Evolutionary conservation across 2,888 invertebrate genomes (phyloP).

Genomic region (Drosophila koepferae): DNA sequence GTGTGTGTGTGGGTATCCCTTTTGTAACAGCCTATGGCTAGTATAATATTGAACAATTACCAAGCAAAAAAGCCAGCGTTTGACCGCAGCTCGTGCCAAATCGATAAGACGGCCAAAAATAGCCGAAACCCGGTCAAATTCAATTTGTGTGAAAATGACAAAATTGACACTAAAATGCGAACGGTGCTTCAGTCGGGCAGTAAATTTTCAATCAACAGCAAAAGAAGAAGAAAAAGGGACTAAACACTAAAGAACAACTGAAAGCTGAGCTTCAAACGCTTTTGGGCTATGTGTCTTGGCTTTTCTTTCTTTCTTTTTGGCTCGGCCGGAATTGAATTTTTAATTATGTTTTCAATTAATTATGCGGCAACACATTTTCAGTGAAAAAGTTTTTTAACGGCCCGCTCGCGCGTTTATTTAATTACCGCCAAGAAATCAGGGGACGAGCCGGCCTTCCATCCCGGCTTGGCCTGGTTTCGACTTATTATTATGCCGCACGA

Average conservation of each 20-base stretch:
- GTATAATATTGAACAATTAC: constrained; percentile 60
- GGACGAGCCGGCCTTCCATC: not conserved
- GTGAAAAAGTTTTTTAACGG: constrained; percentile 41
- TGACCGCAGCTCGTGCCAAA: constrained; percentile 39
- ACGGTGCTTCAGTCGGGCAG: constrained; percentile 29
- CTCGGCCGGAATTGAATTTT: constrained; percentile 57
- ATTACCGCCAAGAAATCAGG: constrained; percentile 45
- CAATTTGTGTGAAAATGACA: constrained; percentile 52
- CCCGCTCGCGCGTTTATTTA: constrained; percentile 66
- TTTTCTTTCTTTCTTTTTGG: not conserved
- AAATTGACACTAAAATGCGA: constrained; percentile 50
- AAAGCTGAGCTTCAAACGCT: constrained; percentile 39
- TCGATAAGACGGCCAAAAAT: constrained; percentile 64
- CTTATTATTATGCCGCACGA: constrained; percentile 78
- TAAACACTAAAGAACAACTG: not conserved
- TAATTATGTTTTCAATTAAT: constrained; percentile 80
- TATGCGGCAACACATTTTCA: constrained; percentile 71
- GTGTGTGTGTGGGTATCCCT: constrained; percentile 21
- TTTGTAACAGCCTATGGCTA: constrained; percentile 23
- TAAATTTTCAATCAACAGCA: constrained; percentile 41
- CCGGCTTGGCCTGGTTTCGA: constrained; percentile 20
- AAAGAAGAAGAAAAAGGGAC: not conserved
- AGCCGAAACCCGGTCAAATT: constrained; percentile 50
- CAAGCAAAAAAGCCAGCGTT: constrained; percentile 37
- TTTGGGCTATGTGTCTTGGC: constrained; percentile 6